These are phyloP conservation scores for Nycticebus coucang DNA, from an alignment of 2,113 vertebrate species.

Conservation along the genomic window DNA sequence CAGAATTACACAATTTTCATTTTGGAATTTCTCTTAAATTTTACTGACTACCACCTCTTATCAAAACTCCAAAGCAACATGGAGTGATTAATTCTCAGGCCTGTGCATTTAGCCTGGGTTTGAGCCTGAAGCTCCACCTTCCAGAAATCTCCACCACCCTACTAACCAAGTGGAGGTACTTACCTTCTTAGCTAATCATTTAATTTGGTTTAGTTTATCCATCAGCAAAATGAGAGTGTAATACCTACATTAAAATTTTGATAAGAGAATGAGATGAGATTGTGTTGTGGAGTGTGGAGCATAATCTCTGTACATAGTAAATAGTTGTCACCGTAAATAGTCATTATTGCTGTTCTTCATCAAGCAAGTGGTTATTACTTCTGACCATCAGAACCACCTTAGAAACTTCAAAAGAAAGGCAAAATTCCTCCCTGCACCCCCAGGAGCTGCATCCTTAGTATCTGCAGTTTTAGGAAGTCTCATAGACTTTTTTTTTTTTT, in stretches of 20 bases:
- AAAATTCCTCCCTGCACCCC: not conserved
- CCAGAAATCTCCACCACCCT: not conserved
- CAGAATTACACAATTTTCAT: not conserved
- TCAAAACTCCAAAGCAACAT: not conserved
- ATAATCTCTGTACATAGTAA: not conserved
- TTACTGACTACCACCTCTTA: not conserved
- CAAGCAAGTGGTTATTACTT: not conserved
- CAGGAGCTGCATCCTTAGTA: too few relatives aligned
- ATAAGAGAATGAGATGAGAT: not conserved
- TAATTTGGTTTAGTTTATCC: not conserved
- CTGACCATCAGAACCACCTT: not conserved
- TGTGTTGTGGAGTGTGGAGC: not conserved
- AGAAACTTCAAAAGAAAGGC: not conserved
- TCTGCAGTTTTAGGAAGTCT: not conserved
- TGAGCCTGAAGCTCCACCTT: not conserved
- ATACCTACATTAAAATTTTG: not conserved
- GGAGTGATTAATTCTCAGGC: not conserved
- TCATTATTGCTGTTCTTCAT: not conserved
- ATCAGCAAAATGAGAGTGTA: not conserved
- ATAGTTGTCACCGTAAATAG: not conserved
- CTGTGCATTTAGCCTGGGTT: not conserved
- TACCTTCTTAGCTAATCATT: not conserved
- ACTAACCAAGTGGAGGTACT: not conserved
- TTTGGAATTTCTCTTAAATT: not conserved
- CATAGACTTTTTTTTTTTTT: not conserved